These are phyloP conservation scores for Eulimnadia texana DNA, from an alignment of 1,140 invertebrate species.

Conservation along the genomic window DNA sequence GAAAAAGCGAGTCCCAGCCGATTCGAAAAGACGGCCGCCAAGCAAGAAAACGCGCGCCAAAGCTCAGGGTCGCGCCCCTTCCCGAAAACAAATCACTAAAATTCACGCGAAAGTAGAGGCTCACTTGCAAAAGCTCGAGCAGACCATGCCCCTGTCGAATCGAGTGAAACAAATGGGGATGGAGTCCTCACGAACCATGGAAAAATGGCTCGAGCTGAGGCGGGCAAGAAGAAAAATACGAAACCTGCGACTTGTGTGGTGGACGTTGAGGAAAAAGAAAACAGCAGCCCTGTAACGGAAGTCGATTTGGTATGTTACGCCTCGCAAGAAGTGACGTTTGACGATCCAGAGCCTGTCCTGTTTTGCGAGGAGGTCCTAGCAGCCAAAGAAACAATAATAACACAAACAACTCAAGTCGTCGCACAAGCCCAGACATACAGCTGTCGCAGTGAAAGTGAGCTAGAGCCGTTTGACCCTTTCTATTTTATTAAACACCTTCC, in stretches of 20 bases:
- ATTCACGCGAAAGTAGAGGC: too few species aligned
- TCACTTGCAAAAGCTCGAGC: too few species aligned
- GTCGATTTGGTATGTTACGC: neutral
- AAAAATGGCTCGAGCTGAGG: neutral
- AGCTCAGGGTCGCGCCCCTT: neutral
- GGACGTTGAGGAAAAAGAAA: neutral
- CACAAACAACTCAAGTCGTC: neutral
- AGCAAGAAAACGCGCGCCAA: neutral
- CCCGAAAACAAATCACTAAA: neutral
- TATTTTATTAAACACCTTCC: slow-evolving; percentile 84
- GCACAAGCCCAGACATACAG: neutral
- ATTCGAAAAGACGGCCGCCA: neutral
- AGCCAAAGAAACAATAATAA: slow-evolving; percentile 6
- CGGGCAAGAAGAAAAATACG: neutral
- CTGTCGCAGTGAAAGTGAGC: slow-evolving; percentile 42
- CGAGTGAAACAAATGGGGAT: too few species aligned
- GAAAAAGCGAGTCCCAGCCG: neutral
- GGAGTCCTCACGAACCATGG: too few species aligned
- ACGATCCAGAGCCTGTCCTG: neutral
- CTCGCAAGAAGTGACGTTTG: neutral
- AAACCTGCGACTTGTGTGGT: neutral
- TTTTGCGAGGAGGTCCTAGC: slow-evolving; percentile 7
- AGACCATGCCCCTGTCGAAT: too few species aligned
- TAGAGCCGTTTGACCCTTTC: slow-evolving; percentile 74
- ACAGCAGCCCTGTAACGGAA: neutral